Evolutionary conservation across 2,888 invertebrate species (phyloP), one percentile per base, ranked within the genome.

Genomic region (Sminthurinus aureus): DNA sequence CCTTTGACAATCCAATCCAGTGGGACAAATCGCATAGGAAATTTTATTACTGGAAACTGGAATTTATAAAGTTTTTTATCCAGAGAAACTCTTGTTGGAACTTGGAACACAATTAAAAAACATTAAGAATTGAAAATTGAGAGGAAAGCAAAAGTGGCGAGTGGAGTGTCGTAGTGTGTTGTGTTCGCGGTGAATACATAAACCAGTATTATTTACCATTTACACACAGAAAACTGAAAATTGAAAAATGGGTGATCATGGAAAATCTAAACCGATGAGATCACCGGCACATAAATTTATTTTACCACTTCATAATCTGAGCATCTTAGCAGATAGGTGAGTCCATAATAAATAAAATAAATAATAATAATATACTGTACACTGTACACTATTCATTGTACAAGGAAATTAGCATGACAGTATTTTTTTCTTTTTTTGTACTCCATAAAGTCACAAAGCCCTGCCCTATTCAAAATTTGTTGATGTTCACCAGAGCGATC

Each of bases 271-370:
- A 20, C 15, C 13, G 13, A 26, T 66, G 4, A 52, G 78, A 11
- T n/a, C 79, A n/a, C 50, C 67, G 12, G 79, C 18, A 2, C 22
- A 22, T 69, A 71, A 71, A 71, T 79, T 69, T 50, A 24, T 66
- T n/a, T 66, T 66, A n/a, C 71, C 79, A 13, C 79, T 79, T 18
- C 38, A 67, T 20, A 71, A 50, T 79, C 26, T 79, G 69, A 79
- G 79, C 51, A 79, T 79, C 71, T 79, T 79, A 26, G 69, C 66
- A 22, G 79, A 79, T 9, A 67, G 67, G n/a, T 77, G 1, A 58
- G 8, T 26, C 13, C 18, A 73, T 8, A 73, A 24, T 50, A 9
- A 18, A 8, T 67, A 58, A n/a, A 51, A 26, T 22, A 13, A 4
- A n/a, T 18, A 51, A 22, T 38, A 78, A 22, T 78, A 20, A 6